phyloP scores from a whole-genome alignment of 1,140 invertebrate genomes.

The Caenorhabditis latens region DNA sequence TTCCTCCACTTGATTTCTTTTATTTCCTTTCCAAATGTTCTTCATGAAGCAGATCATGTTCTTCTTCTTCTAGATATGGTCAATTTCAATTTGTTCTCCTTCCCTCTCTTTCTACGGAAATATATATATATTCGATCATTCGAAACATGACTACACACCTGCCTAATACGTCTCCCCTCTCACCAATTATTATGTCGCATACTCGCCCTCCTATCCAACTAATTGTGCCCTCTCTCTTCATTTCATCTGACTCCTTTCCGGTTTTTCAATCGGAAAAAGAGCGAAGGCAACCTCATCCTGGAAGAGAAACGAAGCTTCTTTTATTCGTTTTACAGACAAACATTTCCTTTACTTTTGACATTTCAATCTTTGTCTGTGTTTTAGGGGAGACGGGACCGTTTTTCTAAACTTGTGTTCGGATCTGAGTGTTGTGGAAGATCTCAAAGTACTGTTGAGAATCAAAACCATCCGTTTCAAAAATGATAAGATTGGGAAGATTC shows the following conservation, averaged over 20 bases:
- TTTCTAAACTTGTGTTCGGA: no score
- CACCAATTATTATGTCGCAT: constrained; percentile 50
- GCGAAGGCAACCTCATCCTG: no score
- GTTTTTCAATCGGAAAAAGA: constrained; percentile 8
- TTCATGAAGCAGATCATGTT: constrained; percentile 8
- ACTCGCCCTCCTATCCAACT: neutral
- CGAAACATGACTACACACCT: constrained; percentile 34
- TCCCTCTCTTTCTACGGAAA: neutral
- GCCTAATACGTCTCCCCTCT: constrained; percentile 36
- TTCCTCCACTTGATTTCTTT: neutral
- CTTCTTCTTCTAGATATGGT: neutral
- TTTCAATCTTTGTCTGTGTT: no score
- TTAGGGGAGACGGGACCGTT: no score
- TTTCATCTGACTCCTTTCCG: constrained; percentile 14
- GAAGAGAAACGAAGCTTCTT: no score
- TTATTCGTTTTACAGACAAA: no score
- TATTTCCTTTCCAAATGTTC: neutral
- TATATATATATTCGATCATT: constrained; percentile 14
- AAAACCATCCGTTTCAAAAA: no score
- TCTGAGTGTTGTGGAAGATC: no score
- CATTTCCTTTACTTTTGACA: no score
- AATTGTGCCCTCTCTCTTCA: constrained; percentile 47
- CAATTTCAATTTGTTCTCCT: constrained; percentile 44
- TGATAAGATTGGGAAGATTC: no score
- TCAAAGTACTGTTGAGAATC: no score